Conservation (phyloP, 1,140 invertebrate genomes). For the Drosophila tristis region DNA sequence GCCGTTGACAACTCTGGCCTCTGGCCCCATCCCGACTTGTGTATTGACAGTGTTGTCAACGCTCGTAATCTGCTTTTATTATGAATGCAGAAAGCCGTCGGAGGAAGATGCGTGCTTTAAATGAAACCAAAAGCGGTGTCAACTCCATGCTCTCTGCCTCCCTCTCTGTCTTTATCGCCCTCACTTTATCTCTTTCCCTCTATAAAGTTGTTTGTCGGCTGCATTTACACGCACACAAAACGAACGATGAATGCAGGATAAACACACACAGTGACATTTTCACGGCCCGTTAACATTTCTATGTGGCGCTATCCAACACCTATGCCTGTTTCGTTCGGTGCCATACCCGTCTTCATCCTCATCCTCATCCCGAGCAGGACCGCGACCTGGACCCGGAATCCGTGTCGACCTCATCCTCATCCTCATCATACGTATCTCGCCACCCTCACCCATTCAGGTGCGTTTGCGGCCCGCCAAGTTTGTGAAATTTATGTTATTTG, state of each 20-base stretch:
- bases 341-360: background rate
- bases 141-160: constrained; percentile 21
- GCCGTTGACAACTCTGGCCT: constrained; percentile 57
- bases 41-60: constrained; percentile 78
- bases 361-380: background rate
- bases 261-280: constrained; percentile 12
- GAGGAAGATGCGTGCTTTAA: constrained; percentile 58
- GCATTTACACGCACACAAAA: constrained; percentile 56
- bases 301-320: constrained; percentile 70
- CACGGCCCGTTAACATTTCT: constrained; percentile 64
- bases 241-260: constrained; percentile 20
- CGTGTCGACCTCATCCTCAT: background rate
- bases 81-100: constrained; percentile 46
- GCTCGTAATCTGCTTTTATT: constrained; percentile 76
- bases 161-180: too few species aligned
- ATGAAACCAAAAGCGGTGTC: constrained; percentile 71
- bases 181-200: constrained; percentile 15
- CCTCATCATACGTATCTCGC: background rate
- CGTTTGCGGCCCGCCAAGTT: constrained; percentile 69
- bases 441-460: constrained; percentile 46
- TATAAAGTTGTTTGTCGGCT: constrained; percentile 69
- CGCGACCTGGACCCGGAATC: background rate
- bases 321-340: constrained; percentile 3
- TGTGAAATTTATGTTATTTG: constrained; percentile 82
- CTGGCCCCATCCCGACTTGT: background rate